Percentiles rank a stretch among this genome's conserved stretches.
Evolutionary conservation across 2,113 vertebrate species (phyloP).

Genomic region (Macheiramphus alcinus): DNA sequence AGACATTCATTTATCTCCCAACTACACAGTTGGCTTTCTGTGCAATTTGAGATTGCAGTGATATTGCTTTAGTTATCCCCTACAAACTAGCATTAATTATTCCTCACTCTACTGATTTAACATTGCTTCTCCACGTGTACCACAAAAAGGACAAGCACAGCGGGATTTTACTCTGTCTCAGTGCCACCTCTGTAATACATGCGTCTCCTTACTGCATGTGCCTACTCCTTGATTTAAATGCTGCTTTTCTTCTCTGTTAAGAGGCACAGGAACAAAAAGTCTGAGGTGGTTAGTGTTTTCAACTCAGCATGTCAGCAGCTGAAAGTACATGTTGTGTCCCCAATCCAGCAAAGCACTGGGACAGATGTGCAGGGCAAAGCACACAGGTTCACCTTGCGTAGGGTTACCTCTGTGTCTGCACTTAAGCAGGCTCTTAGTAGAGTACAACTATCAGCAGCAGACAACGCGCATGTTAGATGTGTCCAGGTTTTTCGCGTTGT

Average conservation of each 20-base stretch:
- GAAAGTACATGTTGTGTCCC: not conserved
- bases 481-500: not conserved
- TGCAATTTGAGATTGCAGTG: conserved; percentile 21
- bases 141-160: conserved; percentile 66
- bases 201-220: not conserved
- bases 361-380: not conserved
- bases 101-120: conserved; percentile 56
- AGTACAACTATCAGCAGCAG: not conserved
- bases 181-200: not conserved
- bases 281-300: not conserved
- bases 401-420: not conserved
- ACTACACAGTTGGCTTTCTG: conserved; percentile 14
- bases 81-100: conserved; percentile 65
- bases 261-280: not conserved
- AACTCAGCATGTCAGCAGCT: not conserved
- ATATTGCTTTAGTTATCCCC: conserved; percentile 52
- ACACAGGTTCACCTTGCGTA: accelerated
- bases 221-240: conserved; percentile 11
- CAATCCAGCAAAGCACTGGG: not conserved
- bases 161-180: conserved; percentile 52
- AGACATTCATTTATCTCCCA: not conserved
- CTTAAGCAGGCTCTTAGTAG: not conserved
- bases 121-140: conserved; percentile 48
- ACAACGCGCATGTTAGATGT: accelerated
- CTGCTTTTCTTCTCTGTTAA: not conserved